Base-by-base conservation (phyloP, 2,888 invertebrate species). In the Gastrophysa polygoni region DNA sequence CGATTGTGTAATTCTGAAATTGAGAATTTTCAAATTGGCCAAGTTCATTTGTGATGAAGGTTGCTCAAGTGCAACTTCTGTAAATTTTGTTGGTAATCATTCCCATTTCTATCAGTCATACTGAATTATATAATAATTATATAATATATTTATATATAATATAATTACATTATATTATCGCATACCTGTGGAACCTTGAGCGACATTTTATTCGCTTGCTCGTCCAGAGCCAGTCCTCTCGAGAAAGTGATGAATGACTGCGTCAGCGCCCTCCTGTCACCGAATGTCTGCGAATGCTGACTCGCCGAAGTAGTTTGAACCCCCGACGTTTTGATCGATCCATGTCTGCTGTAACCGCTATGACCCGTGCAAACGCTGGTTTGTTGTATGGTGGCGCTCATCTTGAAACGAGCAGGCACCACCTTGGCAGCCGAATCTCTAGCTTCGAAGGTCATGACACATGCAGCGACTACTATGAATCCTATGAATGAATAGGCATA, bases 361-460 rank as follows among this genome's bases (percentile, higher is more conserved):
- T 64, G 62, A 6, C 62, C 66, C 50, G 57, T 60, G 57, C 66
- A 71, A 6, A 59, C 48, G 6, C 50, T 57, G 11, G 70, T 64
- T 16, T 77, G 73, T 16, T 76, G 75, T 21, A 72, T 75, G 3
- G 75, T 75, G 11, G 73, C 73, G 61, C 77, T 78, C 67, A 79
- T 47, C 71, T 86, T 86, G 62, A 88, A 84, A 18, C 89, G 86
- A 29, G 93, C 93, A 0, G 95, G 95, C 14, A 94, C 93, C 56
- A 96, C 93, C 80, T 92, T 92, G 1, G 96, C 94, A 0, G 97
- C 94, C 65, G 94, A 94, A 82, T 98, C 98, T 2, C 97, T 87
- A 0, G 96, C 95, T 79, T 98, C 98, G 78, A 98, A 96, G n/a
- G 97, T 98, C 92, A 98, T 95, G 56, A 98, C 98, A 78, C 97